Conservation (phyloP, 2,888 invertebrate species). For the Melolontha melolontha region DNA sequence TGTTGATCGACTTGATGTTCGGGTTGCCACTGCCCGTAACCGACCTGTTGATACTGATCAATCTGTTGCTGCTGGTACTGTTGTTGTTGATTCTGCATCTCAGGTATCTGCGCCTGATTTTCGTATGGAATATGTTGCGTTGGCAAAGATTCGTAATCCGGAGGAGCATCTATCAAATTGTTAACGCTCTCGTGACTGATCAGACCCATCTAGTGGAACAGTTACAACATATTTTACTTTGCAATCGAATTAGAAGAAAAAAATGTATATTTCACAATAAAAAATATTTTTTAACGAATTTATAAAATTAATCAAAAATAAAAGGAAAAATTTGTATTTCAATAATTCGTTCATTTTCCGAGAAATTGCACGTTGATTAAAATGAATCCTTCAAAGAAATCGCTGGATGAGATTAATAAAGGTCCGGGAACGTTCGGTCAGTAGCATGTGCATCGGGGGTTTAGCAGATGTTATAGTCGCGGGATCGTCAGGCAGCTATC, state of each 20-base stretch:
- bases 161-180: conserved; percentile 43
- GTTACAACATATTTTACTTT: conserved; percentile 25
- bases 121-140: conserved; percentile 43
- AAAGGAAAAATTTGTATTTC: too few species aligned
- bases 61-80: conserved; percentile 54
- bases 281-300: not conserved
- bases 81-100: conserved; percentile 54
- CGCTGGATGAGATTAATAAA: too few species aligned
- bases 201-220: conserved; percentile 52
- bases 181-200: conserved; percentile 52
- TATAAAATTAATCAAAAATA: too few species aligned
- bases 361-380: too few species aligned
- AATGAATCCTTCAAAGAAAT: too few species aligned
- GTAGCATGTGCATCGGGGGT: too few species aligned
- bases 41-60: conserved; percentile 21
- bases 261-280: not conserved
- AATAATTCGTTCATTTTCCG: too few species aligned
- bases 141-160: conserved; percentile 38
- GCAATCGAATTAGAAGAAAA: not conserved
- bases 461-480: too few species aligned
- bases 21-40: conserved; percentile 51
- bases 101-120: conserved; percentile 42
- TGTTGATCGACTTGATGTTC: conserved; percentile 57
- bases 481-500: too few species aligned
- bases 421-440: too few species aligned